Evolutionary conservation across 64 coral and sea anemone genomes (phyloP).

Genomic region (Porites lutea): DNA sequence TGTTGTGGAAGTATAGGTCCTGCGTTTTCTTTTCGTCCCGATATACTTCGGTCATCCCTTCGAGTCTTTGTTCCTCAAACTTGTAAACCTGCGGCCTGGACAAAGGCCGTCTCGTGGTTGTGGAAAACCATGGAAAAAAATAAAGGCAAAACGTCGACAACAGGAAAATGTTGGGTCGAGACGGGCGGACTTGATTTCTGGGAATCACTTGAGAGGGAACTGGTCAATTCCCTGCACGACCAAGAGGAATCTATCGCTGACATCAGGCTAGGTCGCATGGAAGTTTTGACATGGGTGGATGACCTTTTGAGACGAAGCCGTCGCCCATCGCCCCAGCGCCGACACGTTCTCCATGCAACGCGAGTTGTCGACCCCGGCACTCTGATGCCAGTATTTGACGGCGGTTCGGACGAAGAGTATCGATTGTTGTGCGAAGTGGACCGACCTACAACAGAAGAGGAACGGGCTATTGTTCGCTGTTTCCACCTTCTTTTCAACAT

Average conservation of each 20-base stretch:
- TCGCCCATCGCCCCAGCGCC: not conserved
- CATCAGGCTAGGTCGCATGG: not conserved
- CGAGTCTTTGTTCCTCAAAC: not conserved
- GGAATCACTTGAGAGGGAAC: not conserved
- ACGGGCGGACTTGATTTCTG: not conserved
- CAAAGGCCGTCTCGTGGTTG: not conserved
- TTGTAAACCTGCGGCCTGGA: not conserved
- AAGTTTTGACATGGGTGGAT: not conserved
- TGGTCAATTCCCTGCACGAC: not conserved
- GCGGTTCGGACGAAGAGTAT: not conserved
- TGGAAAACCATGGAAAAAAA: not conserved
- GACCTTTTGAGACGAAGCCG: not conserved
- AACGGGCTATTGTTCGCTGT: not conserved
- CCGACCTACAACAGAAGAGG: not conserved
- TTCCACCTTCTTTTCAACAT: not conserved
- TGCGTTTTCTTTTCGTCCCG: not conserved
- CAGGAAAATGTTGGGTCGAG: not conserved
- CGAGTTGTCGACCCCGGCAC: not conserved
- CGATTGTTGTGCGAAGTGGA: not conserved
- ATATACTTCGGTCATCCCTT: not conserved
- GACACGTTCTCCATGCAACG: not conserved
- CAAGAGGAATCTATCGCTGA: not conserved
- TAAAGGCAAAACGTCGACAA: not conserved
- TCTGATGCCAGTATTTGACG: not conserved
- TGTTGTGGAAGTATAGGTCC: not conserved